phyloP scores from a whole-genome alignment of 2,797 vertebrate genomes.

The Typhlichthys subterraneus region DNA sequence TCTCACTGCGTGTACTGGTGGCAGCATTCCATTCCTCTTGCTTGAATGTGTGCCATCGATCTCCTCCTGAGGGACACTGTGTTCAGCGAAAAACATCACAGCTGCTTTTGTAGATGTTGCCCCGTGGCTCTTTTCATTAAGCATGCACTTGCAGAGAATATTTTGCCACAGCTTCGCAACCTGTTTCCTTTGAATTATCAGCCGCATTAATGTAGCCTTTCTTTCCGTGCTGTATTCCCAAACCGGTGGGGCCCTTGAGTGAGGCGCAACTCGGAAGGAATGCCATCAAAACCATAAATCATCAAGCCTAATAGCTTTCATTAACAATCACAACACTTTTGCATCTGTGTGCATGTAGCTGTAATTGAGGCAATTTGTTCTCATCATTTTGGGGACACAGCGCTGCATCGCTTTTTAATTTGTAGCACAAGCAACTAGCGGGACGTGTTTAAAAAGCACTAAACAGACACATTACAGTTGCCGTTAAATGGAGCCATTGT shows the following conservation, averaged over 20 bases:
- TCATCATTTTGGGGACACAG: slow-evolving; percentile 64
- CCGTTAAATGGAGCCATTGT: neutral
- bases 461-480: slow-evolving; percentile 3
- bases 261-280: slow-evolving; percentile 39
- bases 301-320: slow-evolving; percentile 69
- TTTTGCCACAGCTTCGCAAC: slow-evolving; percentile 15
- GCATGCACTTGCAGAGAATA: slow-evolving; percentile 11
- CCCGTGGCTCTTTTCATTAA: slow-evolving; percentile 10
- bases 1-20: slow-evolving; percentile 5
- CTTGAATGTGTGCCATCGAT: slow-evolving; percentile 19
- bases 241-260: slow-evolving; percentile 59
- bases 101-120: slow-evolving; percentile 9
- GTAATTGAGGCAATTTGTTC: slow-evolving; percentile 79
- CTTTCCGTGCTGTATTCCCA: slow-evolving; percentile 27
- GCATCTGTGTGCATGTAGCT: slow-evolving; percentile 72
- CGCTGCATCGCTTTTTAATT: slow-evolving; percentile 65
- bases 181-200: slow-evolving; percentile 40
- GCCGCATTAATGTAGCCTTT: slow-evolving; percentile 41
- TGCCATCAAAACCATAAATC: slow-evolving; percentile 66
- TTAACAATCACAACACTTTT: slow-evolving; percentile 75
- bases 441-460: slow-evolving; percentile 26
- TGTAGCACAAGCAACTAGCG: slow-evolving; percentile 66
- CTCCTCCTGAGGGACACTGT: slow-evolving; percentile 26
- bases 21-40: slow-evolving; percentile 8
- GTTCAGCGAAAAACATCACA: slow-evolving; percentile 6